These are phyloP conservation scores for Coleophora deauratella DNA, from an alignment of 2,888 invertebrate genomes.

Conservation along the genomic window DNA sequence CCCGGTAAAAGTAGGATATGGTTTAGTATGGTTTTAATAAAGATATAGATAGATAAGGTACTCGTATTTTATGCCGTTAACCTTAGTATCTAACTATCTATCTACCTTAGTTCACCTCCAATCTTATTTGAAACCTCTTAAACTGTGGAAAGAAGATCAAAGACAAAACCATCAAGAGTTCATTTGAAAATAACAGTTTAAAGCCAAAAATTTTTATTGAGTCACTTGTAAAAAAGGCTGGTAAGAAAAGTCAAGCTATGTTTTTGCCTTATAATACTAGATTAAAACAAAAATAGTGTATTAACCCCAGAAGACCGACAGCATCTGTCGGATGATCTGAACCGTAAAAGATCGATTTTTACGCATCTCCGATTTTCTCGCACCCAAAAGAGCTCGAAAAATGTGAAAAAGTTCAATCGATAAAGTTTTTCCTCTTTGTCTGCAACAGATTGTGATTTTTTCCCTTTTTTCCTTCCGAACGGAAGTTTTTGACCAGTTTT, in stretches of 20 bases:
- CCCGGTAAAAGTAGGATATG: not conserved
- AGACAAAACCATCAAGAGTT: too few species aligned
- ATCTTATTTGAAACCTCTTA: not conserved
- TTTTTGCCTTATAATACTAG: constrained; percentile 22
- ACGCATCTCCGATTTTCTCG: constrained; percentile 39
- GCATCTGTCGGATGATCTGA: constrained; percentile 30
- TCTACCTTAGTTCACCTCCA: too few species aligned
- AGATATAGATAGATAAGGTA: not conserved
- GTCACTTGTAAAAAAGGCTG: not conserved
- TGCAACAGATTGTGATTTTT: not conserved
- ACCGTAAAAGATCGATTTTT: constrained; percentile 51
- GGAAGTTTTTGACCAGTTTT: not conserved
- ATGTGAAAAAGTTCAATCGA: not conserved
- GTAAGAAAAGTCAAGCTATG: not conserved
- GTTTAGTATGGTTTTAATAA: not conserved
- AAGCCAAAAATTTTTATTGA: not conserved
- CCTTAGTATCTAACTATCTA: too few species aligned
- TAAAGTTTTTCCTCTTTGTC: constrained; percentile 1
- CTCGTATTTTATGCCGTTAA: too few species aligned
- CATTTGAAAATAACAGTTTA: too few species aligned
- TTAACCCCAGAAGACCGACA: constrained; percentile 36
- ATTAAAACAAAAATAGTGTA: constrained; percentile 29
- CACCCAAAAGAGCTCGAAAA: constrained; percentile 24
- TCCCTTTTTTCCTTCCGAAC: too few species aligned
- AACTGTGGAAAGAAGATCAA: not conserved